Percentiles rank a stretch among this genome's conserved stretches.
Conservation (phyloP, 2,113 vertebrate genomes). For the Castor canadensis region DNA sequence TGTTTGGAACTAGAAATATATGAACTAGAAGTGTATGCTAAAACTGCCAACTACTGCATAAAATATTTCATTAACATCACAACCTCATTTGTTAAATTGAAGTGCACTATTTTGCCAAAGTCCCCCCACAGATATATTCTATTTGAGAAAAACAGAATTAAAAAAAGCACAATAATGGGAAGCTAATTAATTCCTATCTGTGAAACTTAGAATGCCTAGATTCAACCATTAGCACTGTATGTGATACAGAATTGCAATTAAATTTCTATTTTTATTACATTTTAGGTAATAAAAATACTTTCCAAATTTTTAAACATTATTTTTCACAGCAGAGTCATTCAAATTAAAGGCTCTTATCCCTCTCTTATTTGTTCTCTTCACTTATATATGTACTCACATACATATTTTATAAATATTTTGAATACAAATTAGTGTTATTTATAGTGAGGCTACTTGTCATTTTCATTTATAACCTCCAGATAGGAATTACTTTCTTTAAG, state of each 20-base stretch:
- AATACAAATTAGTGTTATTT: background rate
- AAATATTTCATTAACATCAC: slow-evolving; percentile 65
- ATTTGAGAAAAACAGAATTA: slow-evolving; percentile 27
- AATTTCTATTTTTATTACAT: slow-evolving; percentile 14
- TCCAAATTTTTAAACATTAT: background rate
- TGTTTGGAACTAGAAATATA: slow-evolving; percentile 49
- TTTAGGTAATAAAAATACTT: background rate
- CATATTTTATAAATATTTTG: background rate
- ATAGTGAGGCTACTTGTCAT: background rate
- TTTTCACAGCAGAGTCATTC: background rate
- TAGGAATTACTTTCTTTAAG: background rate
- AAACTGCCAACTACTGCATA: slow-evolving; percentile 6
- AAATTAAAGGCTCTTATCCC: background rate
- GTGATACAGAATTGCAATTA: background rate
- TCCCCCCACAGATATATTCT: background rate
- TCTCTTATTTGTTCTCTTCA: background rate
- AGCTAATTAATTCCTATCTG: slow-evolving; percentile 30
- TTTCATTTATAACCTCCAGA: background rate
- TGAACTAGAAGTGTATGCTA: background rate
- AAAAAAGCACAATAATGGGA: slow-evolving; percentile 26
- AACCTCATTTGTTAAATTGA: slow-evolving; percentile 61
- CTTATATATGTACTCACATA: background rate
- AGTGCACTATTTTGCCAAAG: slow-evolving; percentile 29
- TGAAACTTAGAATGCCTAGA: background rate
- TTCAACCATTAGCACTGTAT: background rate